Evolutionary conservation across 1,140 invertebrate genomes (phyloP).

Genomic region (Drosophila subpulchrella): DNA sequence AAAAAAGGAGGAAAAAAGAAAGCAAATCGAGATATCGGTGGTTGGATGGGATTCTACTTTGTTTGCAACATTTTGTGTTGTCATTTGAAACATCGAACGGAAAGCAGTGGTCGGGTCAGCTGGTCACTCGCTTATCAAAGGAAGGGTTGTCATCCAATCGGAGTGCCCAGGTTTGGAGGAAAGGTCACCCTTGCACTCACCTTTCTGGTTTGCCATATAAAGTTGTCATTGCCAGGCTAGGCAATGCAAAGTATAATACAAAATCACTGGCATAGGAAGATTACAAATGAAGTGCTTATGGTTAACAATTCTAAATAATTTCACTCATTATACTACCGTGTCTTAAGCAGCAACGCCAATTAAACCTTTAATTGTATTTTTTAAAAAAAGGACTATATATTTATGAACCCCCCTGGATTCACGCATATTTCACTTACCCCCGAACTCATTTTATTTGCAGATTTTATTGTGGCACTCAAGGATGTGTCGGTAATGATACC

Average conservation of each 20-base stretch:
- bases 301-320: not conserved
- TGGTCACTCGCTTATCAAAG: conserved; percentile 40
- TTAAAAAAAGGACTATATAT: conserved; percentile 12
- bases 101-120: conserved; percentile 33
- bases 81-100: conserved; percentile 46
- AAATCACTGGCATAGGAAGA: not conserved
- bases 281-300: not conserved
- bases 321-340: too few relatives aligned
- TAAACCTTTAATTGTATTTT: not conserved
- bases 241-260: not conserved
- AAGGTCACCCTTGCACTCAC: conserved; percentile 22
- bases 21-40: conserved; percentile 23
- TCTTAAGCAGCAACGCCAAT: not conserved
- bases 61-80: conserved; percentile 54
- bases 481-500: conserved; percentile 89
- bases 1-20: not conserved
- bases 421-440: conserved; percentile 31
- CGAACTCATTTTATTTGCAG: conserved; percentile 63
- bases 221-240: conserved; percentile 2
- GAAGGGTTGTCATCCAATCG: conserved; percentile 21
- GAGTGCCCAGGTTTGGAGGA: not conserved
- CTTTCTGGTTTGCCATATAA: conserved; percentile 1
- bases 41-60: conserved; percentile 36
- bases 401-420: not conserved
- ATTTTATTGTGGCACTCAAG: conserved; percentile 86